Percentiles rank a stretch among this genome's conserved stretches.
phyloP scores from a whole-genome alignment of 2,797 vertebrate genomes.

The Picus viridis region DNA sequence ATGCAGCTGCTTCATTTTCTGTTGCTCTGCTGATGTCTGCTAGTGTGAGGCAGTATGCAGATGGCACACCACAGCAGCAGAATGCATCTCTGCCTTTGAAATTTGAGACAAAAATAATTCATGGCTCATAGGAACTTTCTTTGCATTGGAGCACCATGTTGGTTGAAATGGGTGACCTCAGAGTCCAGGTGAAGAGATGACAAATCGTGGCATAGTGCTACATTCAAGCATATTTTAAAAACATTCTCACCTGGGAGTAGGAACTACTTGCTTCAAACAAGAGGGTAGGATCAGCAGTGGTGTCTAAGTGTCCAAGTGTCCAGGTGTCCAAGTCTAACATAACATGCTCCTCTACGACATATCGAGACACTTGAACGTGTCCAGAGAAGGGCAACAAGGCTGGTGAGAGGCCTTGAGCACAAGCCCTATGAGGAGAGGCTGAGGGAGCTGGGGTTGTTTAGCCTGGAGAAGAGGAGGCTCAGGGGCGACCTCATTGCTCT shows the following conservation, averaged over 20 bases:
- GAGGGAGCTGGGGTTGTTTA: too few relatives aligned
- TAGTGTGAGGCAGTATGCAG: neutral
- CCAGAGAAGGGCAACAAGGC: too few relatives aligned
- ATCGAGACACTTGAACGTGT: too few relatives aligned
- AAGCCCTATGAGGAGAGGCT: too few relatives aligned
- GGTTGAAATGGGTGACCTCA: neutral
- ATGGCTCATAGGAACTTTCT: neutral
- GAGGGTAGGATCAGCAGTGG: neutral
- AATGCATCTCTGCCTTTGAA: neutral
- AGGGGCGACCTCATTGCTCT: too few relatives aligned
- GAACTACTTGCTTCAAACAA: neutral
- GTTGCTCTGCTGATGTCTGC: neutral
- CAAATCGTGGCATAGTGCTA: neutral
- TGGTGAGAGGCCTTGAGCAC: too few relatives aligned
- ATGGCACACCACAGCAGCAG: neutral
- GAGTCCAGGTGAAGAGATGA: neutral
- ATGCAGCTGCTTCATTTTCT: neutral
- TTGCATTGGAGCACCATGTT: neutral
- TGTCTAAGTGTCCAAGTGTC: neutral
- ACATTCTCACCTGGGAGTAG: neutral
- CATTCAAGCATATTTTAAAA: neutral
- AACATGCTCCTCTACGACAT: rapidly evolving
- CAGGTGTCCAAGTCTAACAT: neutral
- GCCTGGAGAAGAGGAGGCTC: too few relatives aligned
- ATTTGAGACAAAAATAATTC: neutral